A percentile compares a stretch with the other conserved stretches of the same genome.
phyloP scores from a whole-genome alignment of 53 echinoderm and acorn worm genomes.

The Temnopleurus reevesii region DNA sequence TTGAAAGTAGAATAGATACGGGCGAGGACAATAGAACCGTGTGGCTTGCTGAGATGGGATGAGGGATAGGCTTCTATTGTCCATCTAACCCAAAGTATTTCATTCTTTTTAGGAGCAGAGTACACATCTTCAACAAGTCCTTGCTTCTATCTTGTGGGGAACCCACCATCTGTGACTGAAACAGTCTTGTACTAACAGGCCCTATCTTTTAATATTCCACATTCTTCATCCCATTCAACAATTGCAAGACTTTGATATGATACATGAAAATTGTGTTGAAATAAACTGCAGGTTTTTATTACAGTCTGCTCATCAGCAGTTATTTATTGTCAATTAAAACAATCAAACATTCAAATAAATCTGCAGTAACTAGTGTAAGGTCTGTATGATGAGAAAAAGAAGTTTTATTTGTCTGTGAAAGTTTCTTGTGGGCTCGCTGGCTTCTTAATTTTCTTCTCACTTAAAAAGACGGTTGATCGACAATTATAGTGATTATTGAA shows the following conservation, averaged over 20 bases:
- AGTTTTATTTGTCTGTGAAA: not conserved
- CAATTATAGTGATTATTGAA: not conserved
- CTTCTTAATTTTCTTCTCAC: not conserved
- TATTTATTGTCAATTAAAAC: not conserved
- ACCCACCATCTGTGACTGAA: conserved; percentile 24
- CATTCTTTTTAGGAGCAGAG: not conserved
- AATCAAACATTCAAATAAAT: not conserved
- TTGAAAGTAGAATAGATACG: conserved; percentile 39
- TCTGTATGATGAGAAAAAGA: not conserved
- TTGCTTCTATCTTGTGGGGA: not conserved
- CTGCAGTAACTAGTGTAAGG: not conserved
- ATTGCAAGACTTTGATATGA: not conserved
- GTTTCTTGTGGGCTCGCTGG: not conserved
- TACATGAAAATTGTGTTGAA: no score
- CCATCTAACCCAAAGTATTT: not conserved
- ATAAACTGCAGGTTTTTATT: no score
- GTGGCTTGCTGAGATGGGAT: conserved; percentile 3
- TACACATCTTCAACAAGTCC: conserved; percentile 10
- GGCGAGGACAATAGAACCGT: conserved; percentile 11
- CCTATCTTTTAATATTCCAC: no score
- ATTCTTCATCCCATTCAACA: not conserved
- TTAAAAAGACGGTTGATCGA: not conserved
- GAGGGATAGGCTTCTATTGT: conserved; percentile 28
- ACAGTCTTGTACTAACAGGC: conserved; percentile 7
- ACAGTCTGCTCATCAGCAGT: no score